Evolutionary conservation across 2,888 invertebrate genomes (phyloP), one percentile per base, ranked within the genome.

Genomic region (Rotaria socialis): DNA sequence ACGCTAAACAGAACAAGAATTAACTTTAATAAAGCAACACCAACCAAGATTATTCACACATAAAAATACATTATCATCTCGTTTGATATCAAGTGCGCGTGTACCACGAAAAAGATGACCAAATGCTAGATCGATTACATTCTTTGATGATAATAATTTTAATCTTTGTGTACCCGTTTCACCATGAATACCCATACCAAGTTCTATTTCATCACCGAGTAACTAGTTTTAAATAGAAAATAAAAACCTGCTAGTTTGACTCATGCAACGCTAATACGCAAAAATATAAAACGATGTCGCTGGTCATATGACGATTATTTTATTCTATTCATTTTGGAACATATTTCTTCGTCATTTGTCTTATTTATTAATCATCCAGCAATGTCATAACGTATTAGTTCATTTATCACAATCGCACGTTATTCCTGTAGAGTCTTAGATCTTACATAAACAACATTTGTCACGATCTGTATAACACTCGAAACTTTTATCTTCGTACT

Each of bases 1-100:
- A 35, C 3, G 16, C 27, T 27, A 35, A 7, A 0, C 6, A 24
- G 10, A 56, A 24, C 35, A 67, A 52, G 52, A 52, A 52, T 16
- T 16, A 52, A 19, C 4, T 27, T 0, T 55, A 35, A 27, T 35
- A 41, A 4, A 43, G 0, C 24, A 14, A 24, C 22, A 47, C 80
- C 11, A 47, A 80, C 80, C 80, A 86, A 95, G 92, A 90, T 96
- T 96, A 91, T 95, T 95, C 10, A 96, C 90, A 89, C 95, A 92
- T 16, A 94, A 92, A 0, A 93, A 94, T 2, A 95, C 93, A 60
- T 58, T 58, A 85, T 90, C 55, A n/a, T 89, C 88, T 14, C 87
- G 87, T 84, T 75, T 22, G 55, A 47, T 84, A 24, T 87, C 87
- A n/a, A 84, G 19, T 19, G 35, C 27, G 60, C 56, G 87, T 47